phyloP scores from a whole-genome alignment of 2,113 vertebrate genomes.

The Amblyornis subalaris region DNA sequence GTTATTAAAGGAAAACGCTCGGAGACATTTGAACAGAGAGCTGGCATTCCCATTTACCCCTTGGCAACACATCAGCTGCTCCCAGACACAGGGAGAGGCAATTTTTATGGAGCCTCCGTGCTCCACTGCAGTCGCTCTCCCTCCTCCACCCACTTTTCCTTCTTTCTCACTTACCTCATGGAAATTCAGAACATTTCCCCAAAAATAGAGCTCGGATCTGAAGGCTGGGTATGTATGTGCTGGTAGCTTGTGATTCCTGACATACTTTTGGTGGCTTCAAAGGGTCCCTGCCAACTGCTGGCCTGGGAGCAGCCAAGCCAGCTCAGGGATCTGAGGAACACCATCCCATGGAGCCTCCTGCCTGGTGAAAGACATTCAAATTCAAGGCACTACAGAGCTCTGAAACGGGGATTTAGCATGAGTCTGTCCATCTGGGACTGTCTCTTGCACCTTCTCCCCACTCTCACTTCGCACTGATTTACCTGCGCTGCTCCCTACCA shows the following conservation, averaged over 20 bases:
- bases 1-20: not conserved
- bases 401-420: not conserved
- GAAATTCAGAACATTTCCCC: constrained; percentile 28
- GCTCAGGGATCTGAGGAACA: not conserved
- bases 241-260: not conserved
- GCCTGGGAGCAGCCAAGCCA: not conserved
- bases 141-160: not conserved
- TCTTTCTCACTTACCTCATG: not conserved
- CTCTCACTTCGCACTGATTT: not conserved
- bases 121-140: not conserved
- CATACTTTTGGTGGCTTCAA: not conserved
- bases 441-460: not conserved
- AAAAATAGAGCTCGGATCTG: not conserved
- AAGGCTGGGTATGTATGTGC: not conserved
- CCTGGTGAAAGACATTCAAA: not conserved
- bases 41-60: not conserved
- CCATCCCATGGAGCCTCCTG: not conserved
- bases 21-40: not conserved
- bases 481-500: not conserved
- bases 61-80: not conserved
- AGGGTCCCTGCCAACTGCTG: not conserved
- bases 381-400: not conserved
- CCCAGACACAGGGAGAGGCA: not conserved
- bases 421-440: not conserved
- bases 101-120: not conserved